These are phyloP conservation scores for Polymixis flavicincta DNA, from an alignment of 2,888 invertebrate genomes.

Conservation along the genomic window DNA sequence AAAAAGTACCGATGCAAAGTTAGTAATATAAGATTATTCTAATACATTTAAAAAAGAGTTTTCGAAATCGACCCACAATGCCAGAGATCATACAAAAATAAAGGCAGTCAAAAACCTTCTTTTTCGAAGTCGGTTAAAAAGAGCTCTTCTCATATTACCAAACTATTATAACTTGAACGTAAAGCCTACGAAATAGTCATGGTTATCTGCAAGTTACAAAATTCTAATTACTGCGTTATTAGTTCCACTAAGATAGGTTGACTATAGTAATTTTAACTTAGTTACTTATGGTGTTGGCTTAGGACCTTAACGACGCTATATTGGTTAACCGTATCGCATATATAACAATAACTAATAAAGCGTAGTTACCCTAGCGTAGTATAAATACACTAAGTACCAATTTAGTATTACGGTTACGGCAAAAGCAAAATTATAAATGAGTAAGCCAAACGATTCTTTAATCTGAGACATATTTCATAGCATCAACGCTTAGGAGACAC, in stretches of 20 bases:
- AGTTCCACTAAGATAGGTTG: not conserved
- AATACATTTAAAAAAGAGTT: too few relatives aligned
- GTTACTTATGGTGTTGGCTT: slow-evolving; percentile 22
- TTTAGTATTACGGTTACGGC: not conserved
- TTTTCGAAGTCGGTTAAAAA: too few relatives aligned
- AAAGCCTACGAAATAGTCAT: not conserved
- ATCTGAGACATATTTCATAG: not conserved
- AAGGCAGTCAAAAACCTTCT: too few relatives aligned
- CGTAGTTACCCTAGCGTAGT: not conserved
- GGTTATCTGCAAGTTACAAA: not conserved
- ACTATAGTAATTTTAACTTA: slow-evolving; percentile 6
- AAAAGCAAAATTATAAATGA: not conserved
- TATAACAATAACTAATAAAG: slow-evolving; percentile 18
- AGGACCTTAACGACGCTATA: slow-evolving; percentile 13
- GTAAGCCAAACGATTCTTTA: not conserved
- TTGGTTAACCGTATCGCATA: not conserved
- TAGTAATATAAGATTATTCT: too few relatives aligned
- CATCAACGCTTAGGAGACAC: not conserved
- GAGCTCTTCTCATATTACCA: not conserved
- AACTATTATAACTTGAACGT: not conserved
- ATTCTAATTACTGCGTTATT: not conserved
- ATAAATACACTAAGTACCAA: not conserved
- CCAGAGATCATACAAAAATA: too few relatives aligned
- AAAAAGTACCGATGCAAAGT: too few relatives aligned
- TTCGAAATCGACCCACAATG: too few relatives aligned